These are phyloP conservation scores for Semotilus atromaculatus DNA, from an alignment of 2,797 vertebrate species.

Conservation along the genomic window DNA sequence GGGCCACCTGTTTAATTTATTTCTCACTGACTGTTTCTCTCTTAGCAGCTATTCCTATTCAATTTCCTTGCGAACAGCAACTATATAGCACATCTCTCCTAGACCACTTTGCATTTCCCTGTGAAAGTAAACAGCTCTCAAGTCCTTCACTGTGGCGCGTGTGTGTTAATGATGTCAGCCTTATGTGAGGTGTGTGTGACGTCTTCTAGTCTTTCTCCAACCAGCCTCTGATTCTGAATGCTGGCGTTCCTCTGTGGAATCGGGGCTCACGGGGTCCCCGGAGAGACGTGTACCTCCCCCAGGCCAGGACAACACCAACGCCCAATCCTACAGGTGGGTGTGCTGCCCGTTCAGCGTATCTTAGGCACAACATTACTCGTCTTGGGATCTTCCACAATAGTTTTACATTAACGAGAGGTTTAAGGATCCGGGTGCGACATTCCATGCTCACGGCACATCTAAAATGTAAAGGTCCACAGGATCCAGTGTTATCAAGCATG, in stretches of 20 bases:
- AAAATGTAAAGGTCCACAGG: constrained; percentile 39
- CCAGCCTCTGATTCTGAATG: constrained; percentile 69
- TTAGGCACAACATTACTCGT: neutral
- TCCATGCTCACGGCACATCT: constrained; percentile 24
- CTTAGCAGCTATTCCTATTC: neutral
- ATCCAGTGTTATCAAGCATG: constrained; percentile 14
- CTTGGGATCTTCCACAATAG: neutral
- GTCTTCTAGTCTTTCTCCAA: constrained; percentile 21
- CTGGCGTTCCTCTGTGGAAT: constrained; percentile 70
- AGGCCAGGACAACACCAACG: constrained; percentile 67
- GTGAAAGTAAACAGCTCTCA: constrained; percentile 29
- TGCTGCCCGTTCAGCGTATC: neutral
- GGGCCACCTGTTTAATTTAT: neutral
- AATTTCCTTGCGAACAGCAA: neutral
- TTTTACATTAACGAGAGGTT: neutral
- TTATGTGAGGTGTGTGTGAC: constrained; percentile 31
- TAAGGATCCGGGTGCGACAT: constrained; percentile 46
- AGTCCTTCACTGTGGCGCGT: neutral
- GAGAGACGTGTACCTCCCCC: constrained; percentile 62
- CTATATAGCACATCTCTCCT: neutral
- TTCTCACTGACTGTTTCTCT: neutral
- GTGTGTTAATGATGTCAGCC: constrained; percentile 57
- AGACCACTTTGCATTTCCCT: constrained; percentile 40
- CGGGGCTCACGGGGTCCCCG: constrained; percentile 58
- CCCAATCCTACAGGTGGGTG: constrained; percentile 76